Percentiles rank a stretch among this genome's conserved stretches.
Conservation (phyloP, 2,113 vertebrate species). For the Petrocephalus zakoni region DNA sequence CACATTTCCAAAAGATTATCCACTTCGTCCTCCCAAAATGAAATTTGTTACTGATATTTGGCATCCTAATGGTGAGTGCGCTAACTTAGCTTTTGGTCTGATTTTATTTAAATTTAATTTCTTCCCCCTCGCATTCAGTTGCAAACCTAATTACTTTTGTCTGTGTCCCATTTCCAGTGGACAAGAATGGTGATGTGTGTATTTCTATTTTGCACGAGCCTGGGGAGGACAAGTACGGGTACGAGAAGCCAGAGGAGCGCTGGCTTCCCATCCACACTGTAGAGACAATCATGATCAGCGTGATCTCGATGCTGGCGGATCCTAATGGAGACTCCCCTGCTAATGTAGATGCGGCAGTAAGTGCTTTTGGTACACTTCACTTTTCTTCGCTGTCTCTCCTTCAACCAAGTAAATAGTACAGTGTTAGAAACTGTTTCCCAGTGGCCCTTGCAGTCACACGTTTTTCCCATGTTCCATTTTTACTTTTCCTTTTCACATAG, state of each 20-base stretch:
- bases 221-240: conserved; percentile 97
- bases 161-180: conserved; percentile 68
- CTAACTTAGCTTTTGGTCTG: conserved; percentile 8
- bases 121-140: not conserved
- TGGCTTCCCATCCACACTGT: conserved; percentile 99
- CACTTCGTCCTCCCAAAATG: conserved; percentile 98
- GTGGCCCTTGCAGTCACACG: not conserved
- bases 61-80: conserved; percentile 91
- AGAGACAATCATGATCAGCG: conserved; percentile 99
- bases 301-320: conserved; percentile 99
- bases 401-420: not conserved
- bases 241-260: conserved; percentile 97
- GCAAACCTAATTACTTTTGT: conserved; percentile 22
- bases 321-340: conserved; percentile 97
- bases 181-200: conserved; percentile 98
- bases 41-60: conserved; percentile 99
- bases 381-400: not conserved
- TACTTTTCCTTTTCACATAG: not conserved
- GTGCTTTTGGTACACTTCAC: conserved; percentile 28
- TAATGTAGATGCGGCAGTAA: conserved; percentile 97
- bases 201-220: conserved; percentile 99
- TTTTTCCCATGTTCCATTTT: not conserved
- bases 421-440: not conserved
- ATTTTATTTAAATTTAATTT: conserved; percentile 11
- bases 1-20: conserved; percentile 99